Conservation (phyloP, 2,113 vertebrate species). For the Caranx melampygus region DNA sequence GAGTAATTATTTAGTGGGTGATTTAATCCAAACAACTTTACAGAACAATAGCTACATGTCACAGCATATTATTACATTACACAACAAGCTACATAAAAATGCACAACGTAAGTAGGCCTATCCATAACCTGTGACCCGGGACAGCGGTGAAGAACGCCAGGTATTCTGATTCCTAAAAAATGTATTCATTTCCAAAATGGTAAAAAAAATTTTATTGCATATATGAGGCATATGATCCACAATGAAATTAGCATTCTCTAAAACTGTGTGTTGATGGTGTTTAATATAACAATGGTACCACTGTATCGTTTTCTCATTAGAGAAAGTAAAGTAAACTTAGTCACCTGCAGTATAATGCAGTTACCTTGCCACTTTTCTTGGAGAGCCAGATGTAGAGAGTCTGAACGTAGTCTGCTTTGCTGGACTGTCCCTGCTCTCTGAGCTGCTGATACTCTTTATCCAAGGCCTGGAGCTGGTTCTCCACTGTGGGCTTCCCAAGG, state of each 20-base stretch:
- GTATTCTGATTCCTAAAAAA: not conserved
- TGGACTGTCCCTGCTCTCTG: conserved; percentile 78
- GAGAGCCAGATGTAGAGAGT: conserved; percentile 81
- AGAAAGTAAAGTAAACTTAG: not conserved
- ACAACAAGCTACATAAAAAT: not conserved
- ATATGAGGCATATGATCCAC: too few relatives aligned
- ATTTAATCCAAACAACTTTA: not conserved
- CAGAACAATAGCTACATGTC: not conserved
- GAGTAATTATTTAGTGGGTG: not conserved
- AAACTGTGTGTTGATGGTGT: too few relatives aligned
- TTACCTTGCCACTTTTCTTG: conserved; percentile 76
- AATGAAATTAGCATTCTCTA: too few relatives aligned
- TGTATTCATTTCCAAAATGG: too few relatives aligned
- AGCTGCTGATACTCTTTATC: conserved; percentile 79
- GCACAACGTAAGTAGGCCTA: not conserved
- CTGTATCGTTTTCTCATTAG: not conserved
- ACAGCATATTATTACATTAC: not conserved
- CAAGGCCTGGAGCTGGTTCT: conserved; percentile 81
- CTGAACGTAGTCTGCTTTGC: conserved; percentile 78
- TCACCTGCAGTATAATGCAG: too few relatives aligned
- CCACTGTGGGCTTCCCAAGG: conserved; percentile 61
- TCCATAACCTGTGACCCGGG: not conserved
- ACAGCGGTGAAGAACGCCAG: not conserved
- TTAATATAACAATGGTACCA: too few relatives aligned
- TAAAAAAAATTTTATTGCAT: too few relatives aligned